Percentiles rank a stretch among this genome's conserved stretches.
Conservation (phyloP, 2,888 invertebrate species). For the Scaptomyza polygonia region DNA sequence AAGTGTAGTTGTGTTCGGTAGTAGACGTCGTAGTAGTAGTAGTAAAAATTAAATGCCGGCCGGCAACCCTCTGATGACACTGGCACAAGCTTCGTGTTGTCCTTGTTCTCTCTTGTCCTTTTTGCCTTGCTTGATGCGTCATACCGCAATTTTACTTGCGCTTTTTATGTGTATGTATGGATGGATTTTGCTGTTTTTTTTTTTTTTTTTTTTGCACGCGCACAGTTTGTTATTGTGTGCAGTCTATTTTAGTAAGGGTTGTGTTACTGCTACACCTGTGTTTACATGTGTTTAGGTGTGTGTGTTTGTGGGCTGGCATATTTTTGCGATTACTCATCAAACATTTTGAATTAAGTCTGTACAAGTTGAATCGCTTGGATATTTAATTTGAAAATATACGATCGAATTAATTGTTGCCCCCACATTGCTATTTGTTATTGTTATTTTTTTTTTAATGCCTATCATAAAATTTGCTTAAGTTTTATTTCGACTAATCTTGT, state of each 20-base stretch:
- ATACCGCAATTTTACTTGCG: constrained; percentile 74
- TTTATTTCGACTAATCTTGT: constrained; percentile 36
- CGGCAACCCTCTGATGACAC: constrained; percentile 59
- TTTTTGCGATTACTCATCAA: constrained; percentile 69
- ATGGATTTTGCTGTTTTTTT: constrained; percentile 15
- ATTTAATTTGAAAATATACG: constrained; percentile 55
- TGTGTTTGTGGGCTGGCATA: constrained; percentile 40
- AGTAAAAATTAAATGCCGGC: constrained; percentile 51
- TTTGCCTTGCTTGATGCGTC: constrained; percentile 62
- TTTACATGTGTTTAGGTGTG: constrained; percentile 25
- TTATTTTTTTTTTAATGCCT: constrained; percentile 22
- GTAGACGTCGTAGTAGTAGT: constrained; percentile 22
- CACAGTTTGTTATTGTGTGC: constrained; percentile 48
- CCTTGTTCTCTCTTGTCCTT: constrained; percentile 51
- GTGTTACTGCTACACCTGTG: constrained; percentile 60
- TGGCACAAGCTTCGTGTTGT: constrained; percentile 23
- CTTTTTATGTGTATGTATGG: constrained; percentile 42
- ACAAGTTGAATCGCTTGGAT: constrained; percentile 29
- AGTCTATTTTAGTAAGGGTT: constrained; percentile 58
- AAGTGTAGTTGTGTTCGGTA: constrained; percentile 41
- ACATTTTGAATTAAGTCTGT: constrained; percentile 46
- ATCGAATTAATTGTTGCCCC: constrained; percentile 59
- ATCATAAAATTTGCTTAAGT: constrained; percentile 39
- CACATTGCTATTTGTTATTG: constrained; percentile 10
- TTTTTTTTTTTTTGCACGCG: constrained; percentile 28